Percentiles rank a stretch among this genome's conserved stretches.
These are phyloP conservation scores for Drosophila elegans DNA, from an alignment of 1,140 invertebrate genomes.

Conservation along the genomic window DNA sequence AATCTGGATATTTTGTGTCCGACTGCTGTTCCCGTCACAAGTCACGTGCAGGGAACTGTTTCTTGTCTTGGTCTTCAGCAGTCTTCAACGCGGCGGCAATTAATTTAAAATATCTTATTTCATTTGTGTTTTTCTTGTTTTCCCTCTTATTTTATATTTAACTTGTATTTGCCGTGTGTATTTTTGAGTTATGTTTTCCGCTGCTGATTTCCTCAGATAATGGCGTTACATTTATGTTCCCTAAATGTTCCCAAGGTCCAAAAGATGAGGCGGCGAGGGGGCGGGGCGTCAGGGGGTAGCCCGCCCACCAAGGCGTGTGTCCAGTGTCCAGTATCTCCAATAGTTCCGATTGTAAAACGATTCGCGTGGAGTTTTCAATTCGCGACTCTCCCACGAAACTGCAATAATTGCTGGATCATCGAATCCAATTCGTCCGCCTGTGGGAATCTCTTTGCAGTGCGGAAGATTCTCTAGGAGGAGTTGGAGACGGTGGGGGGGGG, in stretches of 20 bases:
- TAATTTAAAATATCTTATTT: slow-evolving; percentile 82
- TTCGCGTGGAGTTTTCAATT: slow-evolving; percentile 20
- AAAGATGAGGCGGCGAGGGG: not conserved
- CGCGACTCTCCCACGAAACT: slow-evolving; percentile 52
- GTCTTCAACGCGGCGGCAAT: slow-evolving; percentile 53
- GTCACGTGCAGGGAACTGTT: slow-evolving; percentile 70
- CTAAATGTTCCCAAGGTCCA: slow-evolving; percentile 51
- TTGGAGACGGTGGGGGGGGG: slow-evolving; percentile 6
- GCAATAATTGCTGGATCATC: slow-evolving; percentile 52
- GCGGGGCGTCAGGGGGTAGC: not conserved
- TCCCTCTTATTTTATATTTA: slow-evolving; percentile 56
- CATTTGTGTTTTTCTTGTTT: slow-evolving; percentile 61
- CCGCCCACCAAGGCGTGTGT: slow-evolving; percentile 26
- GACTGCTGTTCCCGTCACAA: slow-evolving; percentile 8
- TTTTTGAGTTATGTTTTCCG: slow-evolving; percentile 83
- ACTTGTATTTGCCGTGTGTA: slow-evolving; percentile 53
- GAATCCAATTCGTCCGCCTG: slow-evolving; percentile 8
- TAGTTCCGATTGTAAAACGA: slow-evolving; percentile 52
- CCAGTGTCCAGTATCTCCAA: not conserved
- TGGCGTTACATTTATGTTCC: slow-evolving; percentile 77
- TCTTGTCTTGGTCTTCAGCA: slow-evolving; percentile 20
- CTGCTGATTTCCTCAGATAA: slow-evolving; percentile 75
- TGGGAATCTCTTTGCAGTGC: slow-evolving; percentile 8
- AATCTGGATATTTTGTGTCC: slow-evolving; percentile 23
- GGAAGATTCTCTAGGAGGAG: slow-evolving; percentile 18